Evolutionary conservation across 2,113 vertebrate species (phyloP), one percentile per base, ranked within the genome.

Genomic region (Gavia stellata): DNA sequence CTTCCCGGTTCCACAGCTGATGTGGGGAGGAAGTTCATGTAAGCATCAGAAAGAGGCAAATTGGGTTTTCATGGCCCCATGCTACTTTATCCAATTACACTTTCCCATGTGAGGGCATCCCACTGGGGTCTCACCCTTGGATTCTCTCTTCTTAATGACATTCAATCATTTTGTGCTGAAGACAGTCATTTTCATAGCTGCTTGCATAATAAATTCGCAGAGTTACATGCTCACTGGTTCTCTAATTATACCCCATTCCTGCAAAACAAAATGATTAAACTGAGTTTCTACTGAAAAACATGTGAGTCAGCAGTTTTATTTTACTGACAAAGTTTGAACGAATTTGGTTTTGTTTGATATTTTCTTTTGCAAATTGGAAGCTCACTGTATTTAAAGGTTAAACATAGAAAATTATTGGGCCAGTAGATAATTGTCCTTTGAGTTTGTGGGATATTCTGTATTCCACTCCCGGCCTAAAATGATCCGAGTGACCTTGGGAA

Each of bases 161-260:
- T 94, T 95, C 94, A 86, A 97, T 96, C 94, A 97, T 97, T 95
- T 97, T 96, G 75, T 97, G 96, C 97, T 97, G 96, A 96, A 97
- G 94, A 96, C 90, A 95, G 92, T 95, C 42, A 97, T 97, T 97
- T 97, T 93, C 87, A 79, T 91, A 96, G 97, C 75, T 81, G 88
- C 67, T 96, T 97, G 93, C 93, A 83, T 96, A 96, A 97, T 96
- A 97, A 94, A 97, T 93, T 63, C 92, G 83, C 28, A 80, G 92
- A 88, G 92, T 96, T 97, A 96, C 94, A 97, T 84, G 96, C 97
- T 97, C 94, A 96, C 90, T 94, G 90, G 86, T 94, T 97, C 94
- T 81, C 96, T 97, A 97, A 97, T 97, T 97, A 91, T 26, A 45
- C 79, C 90, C 93, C 34, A 38, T 86, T 94, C 82, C 88, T 88